Evolutionary conservation across 2,797 vertebrate species (phyloP).

Genomic region (Notolabrus celidotus): DNA sequence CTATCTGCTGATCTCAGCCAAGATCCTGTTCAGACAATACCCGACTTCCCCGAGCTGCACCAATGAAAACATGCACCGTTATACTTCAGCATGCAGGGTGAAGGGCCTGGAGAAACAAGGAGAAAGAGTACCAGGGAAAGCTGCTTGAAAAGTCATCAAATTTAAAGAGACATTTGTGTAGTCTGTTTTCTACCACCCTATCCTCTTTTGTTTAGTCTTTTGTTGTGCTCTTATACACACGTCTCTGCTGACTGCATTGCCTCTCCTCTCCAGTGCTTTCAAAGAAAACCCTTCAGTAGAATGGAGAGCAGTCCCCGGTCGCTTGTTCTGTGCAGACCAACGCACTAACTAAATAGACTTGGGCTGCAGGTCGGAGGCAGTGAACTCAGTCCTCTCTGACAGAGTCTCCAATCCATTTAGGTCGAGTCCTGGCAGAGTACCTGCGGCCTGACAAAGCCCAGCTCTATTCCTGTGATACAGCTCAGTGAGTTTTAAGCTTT

Average conservation of each 20-base stretch:
- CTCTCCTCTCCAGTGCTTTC: constrained; percentile 57
- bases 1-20: constrained; percentile 80
- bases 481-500: constrained; percentile 78
- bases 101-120: constrained; percentile 60
- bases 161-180: constrained; percentile 55
- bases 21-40: constrained; percentile 89
- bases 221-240: constrained; percentile 44
- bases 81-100: constrained; percentile 55
- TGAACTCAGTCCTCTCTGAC: constrained; percentile 68
- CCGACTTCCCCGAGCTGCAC: constrained; percentile 77
- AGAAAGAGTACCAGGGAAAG: constrained; percentile 31
- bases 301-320: constrained; percentile 36
- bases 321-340: constrained; percentile 47
- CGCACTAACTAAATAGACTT: constrained; percentile 50
- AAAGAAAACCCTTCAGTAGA: constrained; percentile 56
- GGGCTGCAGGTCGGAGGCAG: constrained; percentile 60
- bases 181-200: constrained; percentile 57
- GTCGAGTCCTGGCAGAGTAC: constrained; percentile 71
- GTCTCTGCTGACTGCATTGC: constrained; percentile 43
- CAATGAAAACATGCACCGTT: constrained; percentile 79
- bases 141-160: constrained; percentile 51
- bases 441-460: constrained; percentile 78
- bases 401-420: constrained; percentile 78
- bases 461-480: constrained; percentile 78
- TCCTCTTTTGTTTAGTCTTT: constrained; percentile 61